Percentiles rank a stretch among this genome's conserved stretches.
These are phyloP conservation scores for Agrilus cyanescens DNA, from an alignment of 2,888 invertebrate genomes.

Conservation along the genomic window DNA sequence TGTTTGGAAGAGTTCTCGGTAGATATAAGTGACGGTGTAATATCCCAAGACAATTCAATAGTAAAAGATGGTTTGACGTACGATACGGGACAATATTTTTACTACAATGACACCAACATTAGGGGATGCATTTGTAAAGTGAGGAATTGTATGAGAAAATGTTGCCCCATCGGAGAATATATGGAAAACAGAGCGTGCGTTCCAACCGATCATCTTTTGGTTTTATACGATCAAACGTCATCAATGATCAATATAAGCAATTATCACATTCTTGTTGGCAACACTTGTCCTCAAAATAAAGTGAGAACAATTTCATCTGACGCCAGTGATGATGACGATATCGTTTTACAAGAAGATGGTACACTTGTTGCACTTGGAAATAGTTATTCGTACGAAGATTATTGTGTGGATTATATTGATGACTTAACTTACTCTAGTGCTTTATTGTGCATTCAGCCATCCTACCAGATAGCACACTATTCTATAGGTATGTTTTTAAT, in stretches of 20 bases:
- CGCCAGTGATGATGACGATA: slow-evolving; percentile 4
- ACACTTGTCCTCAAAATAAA: not conserved
- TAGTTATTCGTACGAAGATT: slow-evolving; percentile 3
- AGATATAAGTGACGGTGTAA: not conserved
- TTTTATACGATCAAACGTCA: not conserved
- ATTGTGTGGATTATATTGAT: slow-evolving; percentile 11
- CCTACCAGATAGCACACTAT: not conserved
- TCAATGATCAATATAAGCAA: not conserved
- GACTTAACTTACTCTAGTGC: slow-evolving; percentile 3
- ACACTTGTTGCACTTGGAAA: not conserved
- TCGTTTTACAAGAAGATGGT: slow-evolving; percentile 2
- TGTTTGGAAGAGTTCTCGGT: too few species aligned
- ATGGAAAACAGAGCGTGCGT: slow-evolving; percentile 6
- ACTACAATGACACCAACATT: not conserved
- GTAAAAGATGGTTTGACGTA: slow-evolving; percentile 1
- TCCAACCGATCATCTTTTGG: slow-evolving; percentile 1
- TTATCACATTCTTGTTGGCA: slow-evolving; percentile 4
- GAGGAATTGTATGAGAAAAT: slow-evolving; percentile 7
- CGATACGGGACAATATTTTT: not conserved
- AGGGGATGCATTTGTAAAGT: slow-evolving; percentile 7
- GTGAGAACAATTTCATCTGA: slow-evolving; percentile 1
- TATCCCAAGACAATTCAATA: not conserved
- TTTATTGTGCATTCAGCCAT: slow-evolving; percentile 2
- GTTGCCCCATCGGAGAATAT: slow-evolving; percentile 9
- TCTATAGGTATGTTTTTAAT: slow-evolving; percentile 2